phyloP scores from a whole-genome alignment of 2,797 vertebrate genomes.

The Chrosomus eos region DNA sequence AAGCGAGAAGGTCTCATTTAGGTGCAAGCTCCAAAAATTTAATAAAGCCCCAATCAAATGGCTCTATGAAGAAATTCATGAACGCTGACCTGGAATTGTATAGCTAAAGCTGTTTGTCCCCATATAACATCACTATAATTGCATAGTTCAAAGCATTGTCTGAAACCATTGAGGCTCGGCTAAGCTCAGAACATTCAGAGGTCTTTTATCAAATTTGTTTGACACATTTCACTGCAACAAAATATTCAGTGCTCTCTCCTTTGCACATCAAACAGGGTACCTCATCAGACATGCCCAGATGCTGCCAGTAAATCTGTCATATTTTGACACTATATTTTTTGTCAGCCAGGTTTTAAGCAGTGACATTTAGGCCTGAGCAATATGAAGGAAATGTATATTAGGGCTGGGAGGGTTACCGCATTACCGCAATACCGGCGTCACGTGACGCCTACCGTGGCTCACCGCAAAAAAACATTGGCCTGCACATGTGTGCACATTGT shows the following conservation, averaged over 20 bases:
- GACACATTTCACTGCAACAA: constrained; percentile 24
- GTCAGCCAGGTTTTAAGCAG: not conserved
- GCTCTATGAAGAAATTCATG: not conserved
- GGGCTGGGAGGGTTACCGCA: no score
- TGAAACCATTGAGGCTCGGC: not conserved
- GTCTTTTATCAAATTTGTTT: constrained; percentile 12
- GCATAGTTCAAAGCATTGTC: constrained; percentile 7
- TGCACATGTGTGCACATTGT: no score
- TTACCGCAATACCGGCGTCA: no score
- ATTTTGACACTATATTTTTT: constrained; percentile 14
- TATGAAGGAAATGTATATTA: not conserved
- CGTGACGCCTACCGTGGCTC: no score
- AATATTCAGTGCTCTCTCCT: not conserved
- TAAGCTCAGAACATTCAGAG: not conserved
- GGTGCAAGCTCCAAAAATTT: not conserved
- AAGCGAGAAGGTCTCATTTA: not conserved
- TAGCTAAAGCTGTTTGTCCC: not conserved
- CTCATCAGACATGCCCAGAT: constrained; percentile 17
- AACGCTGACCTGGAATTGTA: not conserved
- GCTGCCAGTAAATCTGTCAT: not conserved
- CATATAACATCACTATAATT: not conserved
- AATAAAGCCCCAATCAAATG: not conserved
- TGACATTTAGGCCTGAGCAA: not conserved
- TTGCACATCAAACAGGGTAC: constrained; percentile 16
- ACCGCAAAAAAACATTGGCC: no score